phyloP scores from a whole-genome alignment of 2,113 vertebrate species.

The Rhizomys pruinosus region DNA sequence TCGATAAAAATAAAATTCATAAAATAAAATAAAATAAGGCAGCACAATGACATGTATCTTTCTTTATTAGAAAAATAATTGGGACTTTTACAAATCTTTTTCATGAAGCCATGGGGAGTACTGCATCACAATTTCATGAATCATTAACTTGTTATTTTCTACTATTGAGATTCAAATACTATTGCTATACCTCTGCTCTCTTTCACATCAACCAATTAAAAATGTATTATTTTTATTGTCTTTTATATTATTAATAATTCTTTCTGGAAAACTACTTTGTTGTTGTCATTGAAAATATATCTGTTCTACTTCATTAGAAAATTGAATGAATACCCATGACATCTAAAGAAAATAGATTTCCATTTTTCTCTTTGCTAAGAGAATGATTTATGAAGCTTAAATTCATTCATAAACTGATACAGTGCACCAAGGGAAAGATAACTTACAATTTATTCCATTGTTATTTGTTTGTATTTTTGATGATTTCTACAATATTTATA shows the following conservation, averaged over 20 bases:
- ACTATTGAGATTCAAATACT: constrained; percentile 64
- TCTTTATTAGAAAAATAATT: too few species aligned
- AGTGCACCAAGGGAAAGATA: constrained; percentile 81
- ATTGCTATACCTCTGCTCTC: not conserved
- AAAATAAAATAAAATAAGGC: too few species aligned
- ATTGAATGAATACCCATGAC: constrained; percentile 84
- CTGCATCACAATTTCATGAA: not conserved
- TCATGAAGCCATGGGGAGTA: not conserved
- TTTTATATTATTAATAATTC: constrained; percentile 42
- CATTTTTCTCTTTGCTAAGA: constrained; percentile 82
- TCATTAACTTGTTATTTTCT: not conserved
- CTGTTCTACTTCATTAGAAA: constrained; percentile 84
- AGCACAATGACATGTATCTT: too few species aligned
- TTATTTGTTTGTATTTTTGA: constrained; percentile 78
- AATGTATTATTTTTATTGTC: constrained; percentile 59
- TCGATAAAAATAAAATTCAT: too few species aligned
- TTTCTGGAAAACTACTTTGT: constrained; percentile 76
- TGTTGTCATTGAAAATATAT: constrained; percentile 79
- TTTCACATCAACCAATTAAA: constrained; percentile 42
- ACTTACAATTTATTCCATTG: constrained; percentile 81
- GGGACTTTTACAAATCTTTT: too few species aligned
- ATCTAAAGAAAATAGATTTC: constrained; percentile 83
- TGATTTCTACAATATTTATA: constrained; percentile 68
- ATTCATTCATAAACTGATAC: constrained; percentile 83
- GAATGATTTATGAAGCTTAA: constrained; percentile 86